Percentiles rank a stretch among this genome's conserved stretches.
Evolutionary conservation across 1,140 invertebrate species (phyloP).

Genomic region (Atta colombica): DNA sequence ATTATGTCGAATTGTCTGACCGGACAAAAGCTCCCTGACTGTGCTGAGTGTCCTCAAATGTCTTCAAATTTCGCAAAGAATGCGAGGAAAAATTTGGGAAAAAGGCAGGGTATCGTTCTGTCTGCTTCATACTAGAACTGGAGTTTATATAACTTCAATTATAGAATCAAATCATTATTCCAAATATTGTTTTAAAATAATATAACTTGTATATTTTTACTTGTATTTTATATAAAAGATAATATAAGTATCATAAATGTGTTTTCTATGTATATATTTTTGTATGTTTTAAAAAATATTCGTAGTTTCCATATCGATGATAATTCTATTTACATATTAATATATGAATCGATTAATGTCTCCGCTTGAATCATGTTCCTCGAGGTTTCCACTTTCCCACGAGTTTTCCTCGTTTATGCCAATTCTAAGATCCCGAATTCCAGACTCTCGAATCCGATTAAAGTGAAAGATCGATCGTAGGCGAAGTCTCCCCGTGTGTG

Average conservation of each 20-base stretch:
- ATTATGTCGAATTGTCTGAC: constrained; percentile 45
- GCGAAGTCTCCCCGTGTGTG: constrained; percentile 53
- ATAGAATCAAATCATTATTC: background rate
- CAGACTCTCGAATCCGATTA: constrained; percentile 41
- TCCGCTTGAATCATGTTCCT: background rate
- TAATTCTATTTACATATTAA: background rate
- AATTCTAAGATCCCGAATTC: constrained; percentile 46
- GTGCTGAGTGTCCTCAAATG: background rate
- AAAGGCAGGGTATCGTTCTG: background rate
- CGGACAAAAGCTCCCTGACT: constrained; percentile 5
- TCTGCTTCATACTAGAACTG: background rate
- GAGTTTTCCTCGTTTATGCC: constrained; percentile 16
- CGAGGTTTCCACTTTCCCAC: constrained; percentile 2
- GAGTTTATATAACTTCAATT: background rate
- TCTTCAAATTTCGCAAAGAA: constrained; percentile 5
- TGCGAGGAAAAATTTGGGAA: background rate
- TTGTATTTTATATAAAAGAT: background rate
- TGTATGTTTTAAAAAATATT: background rate
- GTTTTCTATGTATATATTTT: background rate
- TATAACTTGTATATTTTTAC: background rate
- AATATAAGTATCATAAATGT: background rate
- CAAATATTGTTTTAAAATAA: background rate
- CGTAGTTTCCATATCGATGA: background rate
- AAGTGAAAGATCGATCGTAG: constrained; percentile 54
- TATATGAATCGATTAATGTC: background rate